These are phyloP conservation scores for Dugesia japonica DNA, from an alignment of 2,888 invertebrate genomes.

Conservation along the genomic window DNA sequence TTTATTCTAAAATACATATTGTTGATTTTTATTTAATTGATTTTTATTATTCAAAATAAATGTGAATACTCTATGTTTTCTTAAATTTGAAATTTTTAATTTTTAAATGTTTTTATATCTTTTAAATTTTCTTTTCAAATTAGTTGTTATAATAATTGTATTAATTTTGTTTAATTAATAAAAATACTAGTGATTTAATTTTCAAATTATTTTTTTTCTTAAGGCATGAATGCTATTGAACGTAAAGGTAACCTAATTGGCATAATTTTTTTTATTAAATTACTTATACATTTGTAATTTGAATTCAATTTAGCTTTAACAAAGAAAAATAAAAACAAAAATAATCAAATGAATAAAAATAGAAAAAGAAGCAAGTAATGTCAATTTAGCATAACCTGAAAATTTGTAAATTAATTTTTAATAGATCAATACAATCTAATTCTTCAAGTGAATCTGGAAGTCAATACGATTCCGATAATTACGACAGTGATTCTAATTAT, in stretches of 20 bases:
- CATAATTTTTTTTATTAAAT: background rate
- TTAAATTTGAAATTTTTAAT: no score
- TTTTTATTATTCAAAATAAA: no score
- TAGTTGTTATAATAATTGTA: no score
- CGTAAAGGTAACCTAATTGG: background rate
- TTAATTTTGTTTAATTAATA: no score
- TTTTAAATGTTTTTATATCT: no score
- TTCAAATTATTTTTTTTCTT: no score
- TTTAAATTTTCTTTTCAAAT: no score
- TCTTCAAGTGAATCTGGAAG: background rate
- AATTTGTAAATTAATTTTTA: background rate
- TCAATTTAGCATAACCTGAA: background rate
- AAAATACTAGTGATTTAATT: no score
- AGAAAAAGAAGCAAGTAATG: background rate
- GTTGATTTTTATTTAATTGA: no score
- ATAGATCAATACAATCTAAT: background rate
- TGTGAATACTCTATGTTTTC: no score
- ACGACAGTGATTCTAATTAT: background rate
- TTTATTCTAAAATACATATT: no score
- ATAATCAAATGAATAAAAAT: background rate
- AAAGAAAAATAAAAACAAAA: conserved; percentile 10
- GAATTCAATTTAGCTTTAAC: background rate
- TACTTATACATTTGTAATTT: background rate
- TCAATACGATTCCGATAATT: background rate
- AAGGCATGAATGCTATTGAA: background rate